Evolutionary conservation across 2,888 invertebrate species (phyloP), one percentile per base, ranked within the genome.

Genomic region (Molorchus minor): DNA sequence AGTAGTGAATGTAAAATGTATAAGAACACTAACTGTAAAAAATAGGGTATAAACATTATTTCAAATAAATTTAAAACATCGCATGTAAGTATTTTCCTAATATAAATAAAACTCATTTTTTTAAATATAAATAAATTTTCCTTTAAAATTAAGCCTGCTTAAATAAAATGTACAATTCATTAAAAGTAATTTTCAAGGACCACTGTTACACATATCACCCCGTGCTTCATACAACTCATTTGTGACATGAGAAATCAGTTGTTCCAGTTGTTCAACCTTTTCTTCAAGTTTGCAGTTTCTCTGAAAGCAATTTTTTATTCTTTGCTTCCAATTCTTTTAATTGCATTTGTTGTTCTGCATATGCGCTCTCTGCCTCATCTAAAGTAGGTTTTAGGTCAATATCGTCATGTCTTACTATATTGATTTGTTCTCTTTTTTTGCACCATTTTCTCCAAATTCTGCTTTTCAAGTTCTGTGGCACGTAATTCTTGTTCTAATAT

Each of bases 381-480:
- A 51, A 16, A 1, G 17, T 29, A 3, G n/a, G 7, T 16, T 5
- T 29, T 17, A 29, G 12, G 0, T 51, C 16, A 16, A 15, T 21
- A n/a, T 38, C n/a, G 15, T 51, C 49, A 10, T 40, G 16, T 3
- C 3, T 29, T 17, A 51, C 5, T 10, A 2, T 2, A 25, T 16
- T 51, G 0, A 49, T 36, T n/a, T 29, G 25, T 17, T 51, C 29
- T 40, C 25, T 51, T 15, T 38, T 38, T 51, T 15, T 38, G 21
- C 2, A 25, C 10, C 8, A 25, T 17, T 15, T n/a, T 40, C 2
- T 40, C 13, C n/a, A 38, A 10, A 19, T 10, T 38, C 16, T 36
- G 25, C 8, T 38, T 51, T 29, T 51, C 49, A 25, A 47, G 3
- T 5, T 20, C 15, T 13, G 17, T 25, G 5, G 10, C 29, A 25